A percentile compares a stretch with the other conserved stretches of the same genome.
These are phyloP conservation scores for Bedellia somnulentella DNA, from an alignment of 2,888 invertebrate species.

Conservation along the genomic window DNA sequence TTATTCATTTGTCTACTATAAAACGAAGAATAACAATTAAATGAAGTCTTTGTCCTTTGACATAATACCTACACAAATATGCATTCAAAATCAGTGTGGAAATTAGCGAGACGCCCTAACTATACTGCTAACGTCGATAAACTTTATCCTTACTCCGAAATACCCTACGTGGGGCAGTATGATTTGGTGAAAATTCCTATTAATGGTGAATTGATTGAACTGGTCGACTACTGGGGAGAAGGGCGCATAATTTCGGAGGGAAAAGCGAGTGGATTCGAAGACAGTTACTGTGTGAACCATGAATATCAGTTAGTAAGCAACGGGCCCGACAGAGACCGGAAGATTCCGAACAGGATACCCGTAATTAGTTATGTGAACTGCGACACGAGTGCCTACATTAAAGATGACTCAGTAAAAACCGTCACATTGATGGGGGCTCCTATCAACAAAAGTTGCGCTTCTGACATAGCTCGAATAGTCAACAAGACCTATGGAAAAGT, in stretches of 20 bases:
- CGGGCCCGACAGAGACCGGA: slow-evolving; percentile 17
- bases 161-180: slow-evolving; percentile 22
- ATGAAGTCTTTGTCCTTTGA: too few relatives aligned
- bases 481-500: slow-evolving; percentile 17
- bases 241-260: slow-evolving; percentile 14
- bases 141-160: slow-evolving; percentile 22
- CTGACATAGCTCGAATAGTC: slow-evolving; percentile 22
- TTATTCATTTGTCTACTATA: too few relatives aligned
- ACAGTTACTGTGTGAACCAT: slow-evolving; percentile 25
- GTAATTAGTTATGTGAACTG: slow-evolving; percentile 18
- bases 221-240: slow-evolving; percentile 29
- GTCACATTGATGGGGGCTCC: slow-evolving; percentile 24
- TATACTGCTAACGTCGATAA: slow-evolving; percentile 18
- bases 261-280: slow-evolving; percentile 17
- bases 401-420: slow-evolving; percentile 16
- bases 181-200: slow-evolving; percentile 18
- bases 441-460: slow-evolving; percentile 21
- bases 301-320: slow-evolving; percentile 20
- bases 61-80: not conserved
- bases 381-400: slow-evolving; percentile 21
- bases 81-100: slow-evolving; percentile 2
- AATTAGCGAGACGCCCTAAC: slow-evolving; percentile 13
- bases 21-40: too few relatives aligned
- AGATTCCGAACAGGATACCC: slow-evolving; percentile 26
- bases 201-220: slow-evolving; percentile 13